Percentiles rank a stretch among this genome's conserved stretches.
Evolutionary conservation across 2,888 invertebrate species (phyloP).

Genomic region (Xestia sexstrigata): DNA sequence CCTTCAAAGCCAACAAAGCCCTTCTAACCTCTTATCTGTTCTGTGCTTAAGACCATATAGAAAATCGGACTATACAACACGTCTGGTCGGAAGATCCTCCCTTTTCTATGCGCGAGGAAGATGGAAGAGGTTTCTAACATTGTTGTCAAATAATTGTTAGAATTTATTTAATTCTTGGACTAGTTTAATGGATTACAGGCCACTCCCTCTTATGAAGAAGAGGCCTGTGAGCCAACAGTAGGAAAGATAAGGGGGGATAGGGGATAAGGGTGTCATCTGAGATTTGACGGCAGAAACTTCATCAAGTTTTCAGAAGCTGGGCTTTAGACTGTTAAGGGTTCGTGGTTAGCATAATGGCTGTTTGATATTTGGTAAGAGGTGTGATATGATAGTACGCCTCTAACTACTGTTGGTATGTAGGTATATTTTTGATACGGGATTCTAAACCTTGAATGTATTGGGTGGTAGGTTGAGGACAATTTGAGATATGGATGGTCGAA

Average conservation of each 20-base stretch:
- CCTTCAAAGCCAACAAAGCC: too few relatives aligned
- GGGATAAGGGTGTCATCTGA: neutral
- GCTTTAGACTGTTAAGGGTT: slow-evolving; percentile 1
- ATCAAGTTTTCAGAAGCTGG: slow-evolving; percentile 5
- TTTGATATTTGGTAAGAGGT: neutral
- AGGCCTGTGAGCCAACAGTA: neutral
- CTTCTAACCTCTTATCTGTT: too few relatives aligned
- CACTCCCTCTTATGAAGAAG: neutral
- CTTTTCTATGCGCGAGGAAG: too few relatives aligned
- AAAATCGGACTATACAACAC: too few relatives aligned
- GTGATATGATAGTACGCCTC: neutral
- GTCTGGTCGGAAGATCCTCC: too few relatives aligned
- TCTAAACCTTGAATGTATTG: slow-evolving; percentile 5
- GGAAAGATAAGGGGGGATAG: too few relatives aligned
- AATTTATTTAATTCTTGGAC: neutral
- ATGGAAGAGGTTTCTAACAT: too few relatives aligned
- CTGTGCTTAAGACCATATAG: too few relatives aligned
- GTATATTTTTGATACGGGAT: slow-evolving; percentile 51
- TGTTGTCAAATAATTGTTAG: too few relatives aligned
- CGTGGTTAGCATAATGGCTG: neutral
- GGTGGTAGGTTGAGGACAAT: neutral
- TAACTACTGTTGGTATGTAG: too few relatives aligned
- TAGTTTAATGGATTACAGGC: neutral
- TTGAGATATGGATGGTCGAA: neutral
- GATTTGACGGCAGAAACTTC: neutral